Evolutionary conservation across 1,140 invertebrate species (phyloP), one percentile per base, ranked within the genome.

Genomic region (Drosophila bocki): DNA sequence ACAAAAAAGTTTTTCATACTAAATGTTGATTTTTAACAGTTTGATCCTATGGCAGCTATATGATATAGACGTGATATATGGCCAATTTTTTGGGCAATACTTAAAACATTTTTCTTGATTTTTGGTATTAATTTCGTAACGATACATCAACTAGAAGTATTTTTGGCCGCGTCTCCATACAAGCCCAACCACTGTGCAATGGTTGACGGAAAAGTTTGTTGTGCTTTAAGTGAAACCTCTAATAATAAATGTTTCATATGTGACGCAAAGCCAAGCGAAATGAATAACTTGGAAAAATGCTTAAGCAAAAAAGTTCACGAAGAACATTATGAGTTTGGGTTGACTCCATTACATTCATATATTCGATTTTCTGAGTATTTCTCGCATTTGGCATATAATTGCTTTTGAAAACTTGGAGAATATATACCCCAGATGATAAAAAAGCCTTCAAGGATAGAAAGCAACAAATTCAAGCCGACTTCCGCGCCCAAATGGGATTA

Each of bases 151-250:
- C 22, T 22, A 2, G 22, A 22, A 22, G 22, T 22, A 22, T 22
- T 22, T 22, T 22, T 22, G 22, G 22, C 22, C 22, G 22, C 22
- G 22, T 22, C 22, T 22, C 22, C 22, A 22, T 22, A 22, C 22
- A 22, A 22, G 22, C 22, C 22, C 22, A 22, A 22, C 22, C 22
- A 22, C 22, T 22, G 19, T 19, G 19, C 58, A n/a, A 44, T 45
- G 33, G 60, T 42, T 32, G 60, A 62, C 17, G 47, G 48, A 4
- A 61, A 61, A 37, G 47, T 47, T 5, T 61, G 59, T 39, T 50
- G 13, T 50, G 45, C 45, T 8, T 29, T 62, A 42, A 62, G 60
- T 22, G 22, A 62, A 50, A 39, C 37, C 13, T 32, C 48, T 29
- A 17, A 22, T 9, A 7, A 15, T 41, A 62, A 32, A 26, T 42